Conservation (phyloP, 1,140 invertebrate species). For the Metopolophium dirhodum region DNA sequence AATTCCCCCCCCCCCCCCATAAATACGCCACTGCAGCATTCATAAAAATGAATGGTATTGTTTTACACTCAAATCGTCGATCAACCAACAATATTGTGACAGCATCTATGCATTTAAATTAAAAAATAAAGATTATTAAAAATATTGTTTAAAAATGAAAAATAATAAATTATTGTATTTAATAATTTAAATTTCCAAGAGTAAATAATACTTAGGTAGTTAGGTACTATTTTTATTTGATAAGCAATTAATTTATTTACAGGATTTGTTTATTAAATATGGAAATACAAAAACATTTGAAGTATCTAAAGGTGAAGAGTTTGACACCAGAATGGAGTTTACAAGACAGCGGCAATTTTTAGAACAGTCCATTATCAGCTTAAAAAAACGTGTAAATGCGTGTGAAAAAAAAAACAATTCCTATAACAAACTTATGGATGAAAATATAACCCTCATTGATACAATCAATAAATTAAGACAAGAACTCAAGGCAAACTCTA, state of each 20-base stretch:
- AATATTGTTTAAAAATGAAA: no score
- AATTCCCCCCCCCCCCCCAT: no score
- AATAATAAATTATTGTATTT: no score
- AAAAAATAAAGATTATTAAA: no score
- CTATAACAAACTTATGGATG: not conserved
- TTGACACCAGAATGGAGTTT: not conserved
- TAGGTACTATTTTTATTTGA: not conserved
- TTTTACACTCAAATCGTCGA: no score
- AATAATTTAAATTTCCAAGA: no score
- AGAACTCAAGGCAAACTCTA: not conserved
- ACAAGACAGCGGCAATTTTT: constrained; percentile 19
- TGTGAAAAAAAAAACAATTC: not conserved
- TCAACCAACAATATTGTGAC: no score
- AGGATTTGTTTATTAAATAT: constrained; percentile 37
- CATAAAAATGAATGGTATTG: no score
- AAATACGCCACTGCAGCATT: no score
- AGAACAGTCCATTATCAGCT: not conserved
- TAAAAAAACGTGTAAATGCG: constrained; percentile 9
- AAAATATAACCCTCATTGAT: not conserved
- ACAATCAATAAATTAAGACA: constrained; percentile 16
- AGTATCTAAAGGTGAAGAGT: constrained; percentile 1
- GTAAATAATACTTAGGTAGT: not conserved
- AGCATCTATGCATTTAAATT: no score
- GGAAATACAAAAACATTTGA: not conserved
- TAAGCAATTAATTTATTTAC: not conserved